Evolutionary conservation across 2,888 invertebrate species (phyloP).

Genomic region (Heteromurus nitidus): DNA sequence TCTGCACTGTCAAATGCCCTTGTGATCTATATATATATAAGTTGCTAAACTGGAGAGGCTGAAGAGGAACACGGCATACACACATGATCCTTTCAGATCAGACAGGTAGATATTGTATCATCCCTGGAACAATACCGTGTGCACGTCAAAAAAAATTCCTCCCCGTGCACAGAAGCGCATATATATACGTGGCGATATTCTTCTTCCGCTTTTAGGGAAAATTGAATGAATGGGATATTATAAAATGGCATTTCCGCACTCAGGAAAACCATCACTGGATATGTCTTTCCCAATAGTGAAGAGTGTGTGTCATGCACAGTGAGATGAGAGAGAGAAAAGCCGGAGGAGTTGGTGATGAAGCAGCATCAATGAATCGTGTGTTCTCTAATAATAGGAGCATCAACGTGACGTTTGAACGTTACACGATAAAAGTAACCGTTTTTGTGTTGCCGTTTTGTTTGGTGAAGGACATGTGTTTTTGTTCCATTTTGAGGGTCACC

Average conservation of each 20-base stretch:
- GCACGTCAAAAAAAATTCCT: conserved; percentile 3
- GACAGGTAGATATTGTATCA: conserved; percentile 46
- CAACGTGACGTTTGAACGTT: conserved; percentile 14
- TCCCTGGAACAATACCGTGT: not conserved
- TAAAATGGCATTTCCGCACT: conserved; percentile 63
- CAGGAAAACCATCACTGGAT: conserved; percentile 25
- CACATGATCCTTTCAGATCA: conserved; percentile 25
- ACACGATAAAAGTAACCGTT: conserved; percentile 51
- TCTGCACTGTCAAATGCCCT: not conserved
- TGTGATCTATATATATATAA: not conserved
- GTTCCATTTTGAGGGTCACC: conserved; percentile 59
- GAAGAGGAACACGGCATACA: not conserved
- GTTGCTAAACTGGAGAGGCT: not conserved
- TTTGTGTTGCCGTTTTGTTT: conserved; percentile 32
- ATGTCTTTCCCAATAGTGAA: conserved; percentile 34
- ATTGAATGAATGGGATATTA: conserved; percentile 35
- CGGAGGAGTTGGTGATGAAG: too few species aligned
- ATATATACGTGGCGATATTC: conserved; percentile 54
- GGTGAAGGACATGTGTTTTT: conserved; percentile 61
- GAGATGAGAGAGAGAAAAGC: not conserved
- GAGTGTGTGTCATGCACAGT: conserved; percentile 52
- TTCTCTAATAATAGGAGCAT: not conserved
- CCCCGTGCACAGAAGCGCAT: not conserved
- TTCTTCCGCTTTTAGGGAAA: conserved; percentile 48
- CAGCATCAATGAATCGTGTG: not conserved